phyloP scores from a whole-genome alignment of 2,888 invertebrate species.

The Dioctria rufipes region DNA sequence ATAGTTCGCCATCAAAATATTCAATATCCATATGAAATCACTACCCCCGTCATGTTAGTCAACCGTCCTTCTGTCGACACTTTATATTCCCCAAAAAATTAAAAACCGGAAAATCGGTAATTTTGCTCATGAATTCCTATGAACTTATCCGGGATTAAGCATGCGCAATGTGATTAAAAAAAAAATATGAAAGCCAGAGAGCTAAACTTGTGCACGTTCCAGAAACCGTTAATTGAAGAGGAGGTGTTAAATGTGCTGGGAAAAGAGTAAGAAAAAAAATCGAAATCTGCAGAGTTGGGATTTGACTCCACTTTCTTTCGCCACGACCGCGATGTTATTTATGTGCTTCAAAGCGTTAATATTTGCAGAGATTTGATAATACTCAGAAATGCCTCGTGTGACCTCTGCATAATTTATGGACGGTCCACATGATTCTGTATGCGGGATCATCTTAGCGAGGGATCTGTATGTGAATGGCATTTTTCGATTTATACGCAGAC shows the following conservation, averaged over 20 bases:
- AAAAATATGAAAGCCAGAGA: not conserved
- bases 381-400: conserved; percentile 12
- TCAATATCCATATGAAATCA: no score
- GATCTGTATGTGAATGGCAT: conserved; percentile 11
- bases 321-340: conserved; percentile 6
- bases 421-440: not conserved
- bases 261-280: conserved; percentile 10
- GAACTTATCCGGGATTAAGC: not conserved
- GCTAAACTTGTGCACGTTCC: conserved; percentile 8
- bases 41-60: not conserved
- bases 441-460: conserved; percentile 14
- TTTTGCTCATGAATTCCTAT: not conserved
- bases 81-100: not conserved
- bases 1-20: no score
- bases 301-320: not conserved
- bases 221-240: no score
- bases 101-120: conserved; percentile 25
- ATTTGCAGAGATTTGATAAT: conserved; percentile 44
- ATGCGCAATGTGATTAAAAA: conserved; percentile 27
- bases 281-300: not conserved
- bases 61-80: not conserved
- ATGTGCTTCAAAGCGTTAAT: conserved; percentile 28
- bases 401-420: conserved; percentile 31
- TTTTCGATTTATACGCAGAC: conserved; percentile 15
- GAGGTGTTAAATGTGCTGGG: not conserved